These are phyloP conservation scores for Otocyon megalotis DNA, from an alignment of 2,113 vertebrate genomes.

Conservation along the genomic window DNA sequence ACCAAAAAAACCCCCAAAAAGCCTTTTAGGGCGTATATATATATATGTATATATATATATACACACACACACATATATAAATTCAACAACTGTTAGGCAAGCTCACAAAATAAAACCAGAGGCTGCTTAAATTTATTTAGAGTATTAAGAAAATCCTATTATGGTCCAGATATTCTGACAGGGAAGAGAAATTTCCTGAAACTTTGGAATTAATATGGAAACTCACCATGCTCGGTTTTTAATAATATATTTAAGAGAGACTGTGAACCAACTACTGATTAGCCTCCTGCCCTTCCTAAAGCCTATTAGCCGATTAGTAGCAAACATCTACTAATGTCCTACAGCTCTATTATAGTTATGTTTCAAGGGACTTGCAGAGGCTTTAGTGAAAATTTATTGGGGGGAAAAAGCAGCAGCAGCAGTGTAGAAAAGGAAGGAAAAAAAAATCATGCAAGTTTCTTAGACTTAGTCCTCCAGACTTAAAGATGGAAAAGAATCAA, in stretches of 20 bases:
- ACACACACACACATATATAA: slow-evolving; percentile 44
- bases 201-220: slow-evolving; percentile 80
- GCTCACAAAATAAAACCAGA: slow-evolving; percentile 80
- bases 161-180: slow-evolving; percentile 81
- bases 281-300: slow-evolving; percentile 87
- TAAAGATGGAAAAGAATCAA: slow-evolving; percentile 98
- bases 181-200: slow-evolving; percentile 82
- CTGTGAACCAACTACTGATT: slow-evolving; percentile 91
- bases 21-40: slow-evolving; percentile 71
- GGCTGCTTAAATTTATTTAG: slow-evolving; percentile 80
- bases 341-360: slow-evolving; percentile 89
- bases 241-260: slow-evolving; percentile 81
- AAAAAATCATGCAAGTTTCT: slow-evolving; percentile 96
- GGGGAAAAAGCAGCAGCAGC: slow-evolving; percentile 94
- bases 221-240: slow-evolving; percentile 81
- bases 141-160: slow-evolving; percentile 79
- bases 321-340: slow-evolving; percentile 89
- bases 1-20: slow-evolving; percentile 76
- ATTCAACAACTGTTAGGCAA: slow-evolving; percentile 82
- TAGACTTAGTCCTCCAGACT: slow-evolving; percentile 97
- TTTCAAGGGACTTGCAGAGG: slow-evolving; percentile 91
- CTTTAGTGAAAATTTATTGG: slow-evolving; percentile 92
- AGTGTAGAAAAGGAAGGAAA: slow-evolving; percentile 90
- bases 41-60: slow-evolving; percentile 7
- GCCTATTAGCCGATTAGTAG: slow-evolving; percentile 90